These are phyloP conservation scores for Yponomeuta plumbellus DNA, from an alignment of 2,888 invertebrate species.

Conservation along the genomic window DNA sequence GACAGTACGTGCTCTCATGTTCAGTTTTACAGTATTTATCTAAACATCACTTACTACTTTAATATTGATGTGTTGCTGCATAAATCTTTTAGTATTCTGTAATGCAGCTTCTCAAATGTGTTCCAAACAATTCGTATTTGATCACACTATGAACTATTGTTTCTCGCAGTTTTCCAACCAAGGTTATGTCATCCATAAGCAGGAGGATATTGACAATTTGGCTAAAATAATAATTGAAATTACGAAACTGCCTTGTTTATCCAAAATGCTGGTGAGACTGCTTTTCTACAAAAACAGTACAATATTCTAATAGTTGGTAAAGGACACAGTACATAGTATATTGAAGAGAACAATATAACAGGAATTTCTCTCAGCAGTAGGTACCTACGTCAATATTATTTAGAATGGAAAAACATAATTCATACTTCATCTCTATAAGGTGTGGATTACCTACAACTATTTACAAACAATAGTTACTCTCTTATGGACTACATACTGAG, in stretches of 20 bases:
- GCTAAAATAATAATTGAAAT: too few relatives aligned
- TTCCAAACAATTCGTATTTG: not conserved
- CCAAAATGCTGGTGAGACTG: too few relatives aligned
- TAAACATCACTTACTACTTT: not conserved
- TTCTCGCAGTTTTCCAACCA: too few relatives aligned
- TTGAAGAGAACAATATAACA: too few relatives aligned
- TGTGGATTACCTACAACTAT: not conserved
- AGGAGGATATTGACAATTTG: too few relatives aligned
- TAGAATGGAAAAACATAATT: not conserved
- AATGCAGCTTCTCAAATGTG: not conserved
- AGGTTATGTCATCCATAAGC: too few relatives aligned
- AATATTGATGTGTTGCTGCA: not conserved
- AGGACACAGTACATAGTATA: too few relatives aligned
- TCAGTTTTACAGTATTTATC: constrained; percentile 7
- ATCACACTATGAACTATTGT: not conserved
- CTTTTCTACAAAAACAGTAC: too few relatives aligned
- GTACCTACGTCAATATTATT: not conserved
- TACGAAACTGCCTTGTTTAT: too few relatives aligned
- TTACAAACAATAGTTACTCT: not conserved
- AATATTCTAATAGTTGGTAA: too few relatives aligned
- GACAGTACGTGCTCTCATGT: constrained; percentile 51
- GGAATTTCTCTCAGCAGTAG: too few relatives aligned
- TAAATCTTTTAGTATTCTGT: not conserved
- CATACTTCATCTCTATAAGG: not conserved
- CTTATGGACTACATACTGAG: not conserved